A percentile compares a stretch with the other conserved stretches of the same genome.
Evolutionary conservation across 1,140 invertebrate species (phyloP).

Genomic region (Macrotrachela quadricornifera): DNA sequence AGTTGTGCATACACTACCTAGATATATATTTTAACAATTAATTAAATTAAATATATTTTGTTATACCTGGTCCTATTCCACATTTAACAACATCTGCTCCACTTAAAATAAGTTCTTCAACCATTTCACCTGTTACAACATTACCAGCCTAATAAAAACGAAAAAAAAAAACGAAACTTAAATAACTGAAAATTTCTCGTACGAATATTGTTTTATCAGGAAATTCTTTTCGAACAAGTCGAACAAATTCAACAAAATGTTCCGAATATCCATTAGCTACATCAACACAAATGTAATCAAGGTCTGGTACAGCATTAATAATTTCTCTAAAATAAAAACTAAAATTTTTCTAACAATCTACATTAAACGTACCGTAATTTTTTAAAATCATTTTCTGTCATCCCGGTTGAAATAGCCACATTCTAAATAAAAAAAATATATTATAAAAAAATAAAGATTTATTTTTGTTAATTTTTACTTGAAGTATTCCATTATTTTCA

Average conservation of each 20-base stretch:
- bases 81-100: constrained; percentile 89
- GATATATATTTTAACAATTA: too few relatives aligned
- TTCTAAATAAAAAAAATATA: too few relatives aligned
- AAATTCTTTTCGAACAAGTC: constrained; percentile 51
- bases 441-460: too few relatives aligned
- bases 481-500: constrained; percentile 45
- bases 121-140: constrained; percentile 89
- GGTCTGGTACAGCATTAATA: constrained; percentile 41
- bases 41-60: too few relatives aligned
- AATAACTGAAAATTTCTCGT: too few relatives aligned
- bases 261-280: constrained; percentile 93
- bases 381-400: constrained; percentile 53
- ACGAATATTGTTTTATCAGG: constrained; percentile 70
- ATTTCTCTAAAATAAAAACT: constrained; percentile 51
- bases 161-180: too few relatives aligned
- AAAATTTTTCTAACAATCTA: too few relatives aligned
- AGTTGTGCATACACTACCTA: constrained; percentile 71
- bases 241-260: constrained; percentile 70
- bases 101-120: constrained; percentile 72
- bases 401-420: constrained; percentile 66
- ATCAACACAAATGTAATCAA: constrained; percentile 63
- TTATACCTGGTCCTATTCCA: constrained; percentile 80
- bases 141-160: too few relatives aligned
- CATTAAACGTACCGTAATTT: too few relatives aligned
- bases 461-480: constrained; percentile 20